These are phyloP conservation scores for Sisor rabdophorus DNA, from an alignment of 2,113 vertebrate genomes.

Conservation along the genomic window DNA sequence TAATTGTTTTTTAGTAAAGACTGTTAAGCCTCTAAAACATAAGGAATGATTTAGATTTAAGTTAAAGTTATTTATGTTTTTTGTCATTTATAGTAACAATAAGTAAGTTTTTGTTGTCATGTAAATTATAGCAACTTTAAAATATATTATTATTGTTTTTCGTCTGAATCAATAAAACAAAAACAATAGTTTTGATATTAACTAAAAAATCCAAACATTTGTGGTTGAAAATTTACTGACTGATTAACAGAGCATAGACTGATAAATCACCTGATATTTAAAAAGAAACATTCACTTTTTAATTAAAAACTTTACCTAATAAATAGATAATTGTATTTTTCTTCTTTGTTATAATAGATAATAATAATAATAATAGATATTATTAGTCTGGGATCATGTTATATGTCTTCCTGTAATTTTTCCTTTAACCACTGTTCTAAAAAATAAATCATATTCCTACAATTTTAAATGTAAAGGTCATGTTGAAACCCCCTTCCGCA, in stretches of 20 bases:
- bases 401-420: neutral
- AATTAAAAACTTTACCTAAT: no score
- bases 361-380: no score
- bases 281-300: no score
- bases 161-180: neutral
- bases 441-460: neutral
- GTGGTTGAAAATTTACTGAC: neutral
- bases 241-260: neutral
- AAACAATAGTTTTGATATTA: neutral
- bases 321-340: no score
- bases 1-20: neutral
- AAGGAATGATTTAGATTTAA: neutral
- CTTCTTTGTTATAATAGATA: slow-evolving; percentile 1
- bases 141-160: neutral
- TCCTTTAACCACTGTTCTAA: neutral
- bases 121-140: neutral
- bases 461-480: no score
- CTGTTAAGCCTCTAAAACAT: slow-evolving; percentile 31
- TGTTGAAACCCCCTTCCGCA: no score
- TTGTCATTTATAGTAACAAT: neutral
- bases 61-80: neutral
- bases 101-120: neutral
- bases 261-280: no score
- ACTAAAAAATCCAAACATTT: neutral
- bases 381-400: neutral